Evolutionary conservation across 2,888 invertebrate species (phyloP), one percentile per base, ranked within the genome.

Genomic region (Melinopterus prodromus): DNA sequence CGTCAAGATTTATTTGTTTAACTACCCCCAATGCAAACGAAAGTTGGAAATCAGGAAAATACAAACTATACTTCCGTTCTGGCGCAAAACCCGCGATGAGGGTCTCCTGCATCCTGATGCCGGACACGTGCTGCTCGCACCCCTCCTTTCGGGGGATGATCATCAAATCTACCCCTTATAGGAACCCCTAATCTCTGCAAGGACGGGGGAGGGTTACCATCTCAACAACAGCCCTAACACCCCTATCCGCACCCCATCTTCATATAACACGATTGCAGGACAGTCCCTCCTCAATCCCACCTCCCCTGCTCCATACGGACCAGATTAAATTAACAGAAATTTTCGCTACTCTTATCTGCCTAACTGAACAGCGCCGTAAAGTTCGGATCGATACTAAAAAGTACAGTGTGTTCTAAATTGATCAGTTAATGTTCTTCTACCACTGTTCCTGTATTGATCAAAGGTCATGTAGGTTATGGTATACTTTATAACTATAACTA

Each of bases 161-260:
- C 53, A 53, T 53, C 53, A 53, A 53, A 53, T 53, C 53, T 53
- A 53, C 53, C 53, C 53, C 53, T 53, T 12, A 7, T 53, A 9
- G 53, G 12, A 53, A 3, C 53, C 53, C 53, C 53, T 53, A 53
- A 53, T 53, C 53, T 53, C 53, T 53, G 53, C 53, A 53, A 53
- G 53, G 7, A 53, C 53, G 53, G 53, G 53, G 53, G 53, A 53
- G 53, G 53, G 53, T 53, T 53, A 53, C 53, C 53, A 12, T 53
- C 53, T 53, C 53, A 53, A 53, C 53, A 53, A 4, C 53, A 53
- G 53, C 53, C 53, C 9, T 53, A 53, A 53, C 53, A 53, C 53
- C 53, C 53, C 53, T 53, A 53, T 53, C 53, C 53, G 78, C 74
- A 71, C 80, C 81, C 77, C 78, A 79, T 70, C 35, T 72, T 80